Evolutionary conservation across 2,888 invertebrate species (phyloP).

Genomic region (Tyria jacobaeae): DNA sequence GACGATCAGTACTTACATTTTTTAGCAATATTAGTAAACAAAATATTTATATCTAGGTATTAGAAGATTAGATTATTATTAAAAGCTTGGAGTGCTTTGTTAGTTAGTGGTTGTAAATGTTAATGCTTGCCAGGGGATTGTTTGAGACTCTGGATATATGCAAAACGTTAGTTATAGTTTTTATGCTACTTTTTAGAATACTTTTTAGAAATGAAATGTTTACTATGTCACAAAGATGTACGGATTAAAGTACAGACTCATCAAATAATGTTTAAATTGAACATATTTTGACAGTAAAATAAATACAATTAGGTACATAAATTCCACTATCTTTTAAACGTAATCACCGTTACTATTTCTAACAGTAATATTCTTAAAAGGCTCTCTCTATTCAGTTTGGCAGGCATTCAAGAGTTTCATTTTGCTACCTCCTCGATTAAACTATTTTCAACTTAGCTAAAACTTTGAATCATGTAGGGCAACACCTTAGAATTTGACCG

Average conservation of each 20-base stretch:
- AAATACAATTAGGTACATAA: background rate
- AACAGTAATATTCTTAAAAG: background rate
- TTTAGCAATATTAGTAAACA: constrained; percentile 12
- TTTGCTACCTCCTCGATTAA: background rate
- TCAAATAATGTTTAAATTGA: no score
- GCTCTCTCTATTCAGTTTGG: no score
- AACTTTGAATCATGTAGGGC: background rate
- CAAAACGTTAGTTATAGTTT: background rate
- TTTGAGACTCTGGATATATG: no score
- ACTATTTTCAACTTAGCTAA: background rate
- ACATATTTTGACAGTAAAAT: background rate
- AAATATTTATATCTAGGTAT: constrained; percentile 1
- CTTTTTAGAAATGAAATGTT: no score
- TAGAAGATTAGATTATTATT: constrained; percentile 18
- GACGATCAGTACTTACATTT: background rate
- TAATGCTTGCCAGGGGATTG: no score
- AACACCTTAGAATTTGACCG: background rate
- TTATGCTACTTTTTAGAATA: no score
- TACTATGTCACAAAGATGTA: no score
- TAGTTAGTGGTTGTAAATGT: constrained; percentile 7
- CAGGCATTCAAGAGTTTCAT: background rate
- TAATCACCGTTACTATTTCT: background rate
- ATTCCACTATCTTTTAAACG: background rate
- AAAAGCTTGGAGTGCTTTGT: constrained; percentile 20
- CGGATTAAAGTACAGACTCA: no score